Evolutionary conservation across 37 sponge, comb jelly and placozoan species (phyloP), one percentile per base, ranked within the genome.

Genomic region (Bolinopsis microptera): DNA sequence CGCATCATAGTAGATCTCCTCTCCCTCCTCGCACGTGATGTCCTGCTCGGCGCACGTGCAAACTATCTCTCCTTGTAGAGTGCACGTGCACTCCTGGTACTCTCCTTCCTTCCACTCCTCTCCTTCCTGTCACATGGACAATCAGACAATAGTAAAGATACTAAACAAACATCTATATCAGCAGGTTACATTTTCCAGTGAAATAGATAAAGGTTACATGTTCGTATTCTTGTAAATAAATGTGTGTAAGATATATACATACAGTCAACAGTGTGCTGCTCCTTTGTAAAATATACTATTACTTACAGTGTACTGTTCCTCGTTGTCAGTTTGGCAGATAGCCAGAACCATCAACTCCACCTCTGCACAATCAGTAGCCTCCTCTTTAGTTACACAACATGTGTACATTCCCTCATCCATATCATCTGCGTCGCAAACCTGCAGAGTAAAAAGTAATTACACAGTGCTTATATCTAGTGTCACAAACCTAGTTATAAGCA

Each of bases 91-190:
- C 16, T 34, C 23, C 82, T 28, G 16, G 38, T 34, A 35, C 2
- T 80, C 38, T 34, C 82, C 82, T 1, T 35, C 82, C 82, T 30
- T 36, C 82, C 82, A 80, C 38, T 80, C 82, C 8, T 80, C 82
- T 80, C 82, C 82, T 35, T 80, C 82, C 82, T 72, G n/a, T n/a
- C n/a, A n/a, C n/a, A n/a, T n/a, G n/a, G n/a, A n/a, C n/a, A n/a
- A n/a, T n/a, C n/a, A 61, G 68, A 61, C 9, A 61, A 18, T 61
- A 61, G 9, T 18, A 61, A 61, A 61, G 68, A 18, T 61, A 21
- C 18, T 18, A 61, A 61, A 18, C 16, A 61, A 18, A 9, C 68
- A 18, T 21, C 9, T 61, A 61, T 61, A 9, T 61, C 18, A 61
- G 68, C n/a, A n/a, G n/a, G n/a, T n/a, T n/a, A n/a, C n/a, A n/a